Percentiles rank a stretch among this genome's conserved stretches.
Evolutionary conservation across 2,797 vertebrate genomes (phyloP).

Genomic region (Anniella stebbinsi): DNA sequence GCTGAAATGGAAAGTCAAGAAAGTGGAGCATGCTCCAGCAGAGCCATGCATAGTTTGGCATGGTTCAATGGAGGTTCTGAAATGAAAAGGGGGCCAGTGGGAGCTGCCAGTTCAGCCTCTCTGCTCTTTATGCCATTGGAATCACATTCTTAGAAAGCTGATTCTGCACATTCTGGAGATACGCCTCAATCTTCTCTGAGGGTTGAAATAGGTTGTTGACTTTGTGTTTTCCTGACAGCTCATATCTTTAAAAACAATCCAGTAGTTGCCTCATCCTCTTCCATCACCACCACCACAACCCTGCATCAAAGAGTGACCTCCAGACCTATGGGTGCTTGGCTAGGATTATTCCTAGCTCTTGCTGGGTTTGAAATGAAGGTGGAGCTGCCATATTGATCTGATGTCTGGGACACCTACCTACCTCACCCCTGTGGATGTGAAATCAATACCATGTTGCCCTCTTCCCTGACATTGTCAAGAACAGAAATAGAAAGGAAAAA

Average conservation of each 20-base stretch:
- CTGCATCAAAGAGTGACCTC: conserved; percentile 10
- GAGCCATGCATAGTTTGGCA: conserved; percentile 16
- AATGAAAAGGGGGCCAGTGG: conserved; percentile 15
- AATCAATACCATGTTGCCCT: conserved; percentile 29
- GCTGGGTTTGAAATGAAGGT: conserved; percentile 42
- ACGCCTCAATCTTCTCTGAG: not conserved
- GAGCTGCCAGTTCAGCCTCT: conserved; percentile 14
- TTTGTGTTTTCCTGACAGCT: conserved; percentile 17
- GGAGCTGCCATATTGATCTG: conserved; percentile 33
- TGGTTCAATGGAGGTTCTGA: conserved; percentile 38
- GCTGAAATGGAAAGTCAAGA: conserved; percentile 37
- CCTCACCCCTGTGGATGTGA: not conserved
- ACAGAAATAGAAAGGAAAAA: conserved; percentile 16
- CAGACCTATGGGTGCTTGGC: conserved; percentile 11
- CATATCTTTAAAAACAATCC: not conserved
- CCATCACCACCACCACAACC: not conserved
- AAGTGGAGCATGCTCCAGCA: conserved; percentile 31
- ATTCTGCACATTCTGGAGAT: conserved; percentile 10
- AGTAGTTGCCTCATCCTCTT: not conserved
- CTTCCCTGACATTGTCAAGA: conserved; percentile 40
- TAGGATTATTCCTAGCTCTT: conserved; percentile 19
- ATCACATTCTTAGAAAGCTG: conserved; percentile 27
- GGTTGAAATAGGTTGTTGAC: conserved; percentile 11
- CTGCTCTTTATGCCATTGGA: conserved; percentile 17
- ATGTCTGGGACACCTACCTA: conserved; percentile 16